Percentiles rank a stretch among this genome's conserved stretches.
These are phyloP conservation scores for Oscheius myriophilus DNA, from an alignment of 2,888 invertebrate species.

Conservation along the genomic window DNA sequence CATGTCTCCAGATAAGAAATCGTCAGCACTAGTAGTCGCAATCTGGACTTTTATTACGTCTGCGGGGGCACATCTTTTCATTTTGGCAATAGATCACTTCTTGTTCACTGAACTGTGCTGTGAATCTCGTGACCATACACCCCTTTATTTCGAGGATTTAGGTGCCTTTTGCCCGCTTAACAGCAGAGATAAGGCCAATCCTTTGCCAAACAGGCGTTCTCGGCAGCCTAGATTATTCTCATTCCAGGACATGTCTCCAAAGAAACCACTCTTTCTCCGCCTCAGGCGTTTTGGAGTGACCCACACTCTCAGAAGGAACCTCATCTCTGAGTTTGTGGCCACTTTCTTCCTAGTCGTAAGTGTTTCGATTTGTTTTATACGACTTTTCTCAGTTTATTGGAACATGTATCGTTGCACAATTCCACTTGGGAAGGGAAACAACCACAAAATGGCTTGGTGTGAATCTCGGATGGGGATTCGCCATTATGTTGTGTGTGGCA, in stretches of 20 bases:
- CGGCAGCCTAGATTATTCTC: not conserved
- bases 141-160: not conserved
- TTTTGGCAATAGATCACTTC: not conserved
- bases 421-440: slow-evolving; percentile 41
- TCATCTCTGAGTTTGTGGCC: slow-evolving; percentile 52
- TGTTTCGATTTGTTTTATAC: slow-evolving; percentile 1
- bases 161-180: too few relatives aligned
- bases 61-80: not conserved
- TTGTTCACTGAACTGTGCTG: not conserved
- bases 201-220: too few relatives aligned
- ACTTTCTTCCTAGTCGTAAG: slow-evolving; percentile 56
- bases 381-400: slow-evolving; percentile 53
- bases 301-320: slow-evolving; percentile 36
- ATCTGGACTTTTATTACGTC: too few relatives aligned
- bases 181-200: too few relatives aligned
- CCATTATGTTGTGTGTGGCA: slow-evolving; percentile 49
- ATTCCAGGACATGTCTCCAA: slow-evolving; percentile 8
- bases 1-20: too few relatives aligned
- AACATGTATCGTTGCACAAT: slow-evolving; percentile 51
- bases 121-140: not conserved
- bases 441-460: slow-evolving; percentile 54
- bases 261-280: slow-evolving; percentile 19
- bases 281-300: slow-evolving; percentile 20
- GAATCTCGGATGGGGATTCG: slow-evolving; percentile 59
- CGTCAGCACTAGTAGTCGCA: too few relatives aligned